These are phyloP conservation scores for Romanogobio albipinnatus DNA, from an alignment of 2,113 vertebrate genomes.

Conservation along the genomic window DNA sequence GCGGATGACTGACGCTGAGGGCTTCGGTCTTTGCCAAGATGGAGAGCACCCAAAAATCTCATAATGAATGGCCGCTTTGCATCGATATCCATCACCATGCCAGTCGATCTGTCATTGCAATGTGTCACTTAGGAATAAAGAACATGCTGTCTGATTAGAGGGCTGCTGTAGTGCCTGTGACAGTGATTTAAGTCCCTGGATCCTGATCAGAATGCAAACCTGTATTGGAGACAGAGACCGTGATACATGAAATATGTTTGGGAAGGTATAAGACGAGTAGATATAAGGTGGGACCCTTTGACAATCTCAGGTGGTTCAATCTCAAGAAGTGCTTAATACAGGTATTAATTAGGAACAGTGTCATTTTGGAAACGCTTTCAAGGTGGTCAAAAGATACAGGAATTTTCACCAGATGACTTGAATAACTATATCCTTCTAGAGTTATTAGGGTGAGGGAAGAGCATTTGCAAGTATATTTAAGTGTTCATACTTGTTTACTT, in stretches of 20 bases:
- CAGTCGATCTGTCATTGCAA: conserved; percentile 37
- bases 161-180: conserved; percentile 15
- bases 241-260: neutral
- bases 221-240: neutral
- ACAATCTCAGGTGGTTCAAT: neutral
- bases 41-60: conserved; percentile 42
- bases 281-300: neutral
- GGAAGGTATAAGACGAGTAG: neutral
- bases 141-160: conserved; percentile 36
- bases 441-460: too few relatives aligned
- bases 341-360: neutral
- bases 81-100: conserved; percentile 27
- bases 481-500: too few relatives aligned
- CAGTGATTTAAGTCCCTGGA: conserved; percentile 23
- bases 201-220: neutral
- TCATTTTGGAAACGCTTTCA: neutral
- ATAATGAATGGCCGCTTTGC: conserved; percentile 42
- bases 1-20: conserved; percentile 30
- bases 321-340: neutral
- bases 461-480: too few relatives aligned
- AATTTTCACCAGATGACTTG: too few relatives aligned
- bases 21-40: conserved; percentile 26
- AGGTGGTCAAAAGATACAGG: neutral
- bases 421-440: too few relatives aligned
- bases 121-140: conserved; percentile 40